Evolutionary conservation across 2,888 invertebrate genomes (phyloP), one percentile per base, ranked within the genome.

Genomic region (Metallyticus violacea): DNA sequence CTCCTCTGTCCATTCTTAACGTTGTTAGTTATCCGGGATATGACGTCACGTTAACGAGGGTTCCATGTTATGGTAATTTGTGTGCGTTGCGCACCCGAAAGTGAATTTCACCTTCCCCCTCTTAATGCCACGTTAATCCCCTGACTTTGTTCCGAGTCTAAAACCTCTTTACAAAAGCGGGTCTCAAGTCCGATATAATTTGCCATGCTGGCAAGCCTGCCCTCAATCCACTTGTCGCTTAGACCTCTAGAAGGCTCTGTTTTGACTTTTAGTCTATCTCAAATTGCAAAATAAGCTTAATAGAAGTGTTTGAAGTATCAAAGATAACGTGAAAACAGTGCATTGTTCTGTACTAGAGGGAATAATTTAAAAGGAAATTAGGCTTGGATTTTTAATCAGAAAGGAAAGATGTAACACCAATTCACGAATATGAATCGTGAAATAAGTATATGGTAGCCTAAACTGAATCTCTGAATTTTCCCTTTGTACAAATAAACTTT

Each of bases 31-130:
- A 22, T 62, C 40, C 40, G 40, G 40, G 40, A 62, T 62, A 62
- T 62, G 40, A 62, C 40, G 40, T 62, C 40, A 62, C 9, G 27
- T 77, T 83, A 83, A 83, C 83, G 83, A 83, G 83, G 77, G 83
- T 83, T 83, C 77, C 83, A 25, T 83, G 83, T 83, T 28, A 25
- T 27, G 83, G 83, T 83, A 83, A 83, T 83, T 83, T 83, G 77
- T 77, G 77, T 28, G 77, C 25, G 77, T 77, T 83, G 28, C 77
- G 40, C 76, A 83, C n/a, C 28, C 83, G 77, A 83, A 83, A 83
- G 83, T 83, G 83, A 83, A 83, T 83, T 62, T 83, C 83, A 83
- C 83, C 83, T 77, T 83, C 25, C 83, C 77, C 77, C 83, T 83
- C 83, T 83, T 83, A 83, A 83, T 83, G 77, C 40, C 83, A 28